Conservation (phyloP, 2,113 vertebrate genomes). For the Empidonax alnorum region DNA sequence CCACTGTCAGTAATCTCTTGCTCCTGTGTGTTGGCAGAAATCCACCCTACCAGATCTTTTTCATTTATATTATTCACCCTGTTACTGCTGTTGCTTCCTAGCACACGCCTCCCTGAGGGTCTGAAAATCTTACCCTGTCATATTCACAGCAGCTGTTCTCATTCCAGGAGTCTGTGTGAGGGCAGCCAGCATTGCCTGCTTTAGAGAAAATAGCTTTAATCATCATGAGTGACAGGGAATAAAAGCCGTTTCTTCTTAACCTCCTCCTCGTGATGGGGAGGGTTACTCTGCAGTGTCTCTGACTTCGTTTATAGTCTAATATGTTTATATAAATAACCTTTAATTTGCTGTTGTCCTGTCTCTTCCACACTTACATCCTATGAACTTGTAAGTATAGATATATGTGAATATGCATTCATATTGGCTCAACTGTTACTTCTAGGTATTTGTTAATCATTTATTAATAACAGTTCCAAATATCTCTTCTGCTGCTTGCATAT, state of each 20-base stretch:
- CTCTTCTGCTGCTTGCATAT: not conserved
- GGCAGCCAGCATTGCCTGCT: slow-evolving; percentile 15
- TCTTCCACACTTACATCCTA: not conserved
- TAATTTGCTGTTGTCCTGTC: not conserved
- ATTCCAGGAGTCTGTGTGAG: slow-evolving; percentile 24
- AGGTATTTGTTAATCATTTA: not conserved
- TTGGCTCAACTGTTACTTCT: not conserved
- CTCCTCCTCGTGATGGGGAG: not conserved
- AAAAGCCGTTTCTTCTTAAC: not conserved
- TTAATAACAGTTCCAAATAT: not conserved
- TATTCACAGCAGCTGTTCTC: slow-evolving; percentile 39
- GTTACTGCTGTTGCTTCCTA: not conserved
- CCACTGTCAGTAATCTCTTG: not conserved
- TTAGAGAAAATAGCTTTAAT: slow-evolving; percentile 37
- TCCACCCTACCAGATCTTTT: slow-evolving; percentile 16
- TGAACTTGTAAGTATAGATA: not conserved
- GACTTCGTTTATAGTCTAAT: not conserved
- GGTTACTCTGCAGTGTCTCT: not conserved
- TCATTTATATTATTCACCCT: not conserved
- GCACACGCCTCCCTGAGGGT: not conserved
- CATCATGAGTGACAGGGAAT: slow-evolving; percentile 27
- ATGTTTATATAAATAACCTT: not conserved
- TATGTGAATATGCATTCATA: not conserved
- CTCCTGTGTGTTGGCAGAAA: slow-evolving; percentile 22
- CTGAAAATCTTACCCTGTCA: slow-evolving; percentile 33